phyloP scores from a whole-genome alignment of 2,113 vertebrate species.

The Burhinus oedicnemus region DNA sequence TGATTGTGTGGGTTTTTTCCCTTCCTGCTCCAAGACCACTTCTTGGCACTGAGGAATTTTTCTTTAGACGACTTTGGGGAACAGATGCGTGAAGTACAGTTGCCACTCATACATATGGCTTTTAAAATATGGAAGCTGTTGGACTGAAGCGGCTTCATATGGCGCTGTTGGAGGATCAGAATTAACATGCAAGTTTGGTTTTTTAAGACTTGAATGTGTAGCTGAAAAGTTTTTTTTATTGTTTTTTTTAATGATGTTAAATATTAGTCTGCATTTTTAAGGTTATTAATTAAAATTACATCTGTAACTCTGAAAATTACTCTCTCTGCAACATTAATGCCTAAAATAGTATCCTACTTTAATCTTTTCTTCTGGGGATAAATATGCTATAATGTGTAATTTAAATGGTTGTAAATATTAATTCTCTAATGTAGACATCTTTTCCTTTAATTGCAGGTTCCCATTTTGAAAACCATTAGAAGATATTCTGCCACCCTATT shows the following conservation, averaged over 20 bases:
- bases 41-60: slow-evolving; percentile 38
- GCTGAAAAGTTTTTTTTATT: background rate
- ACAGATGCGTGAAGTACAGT: slow-evolving; percentile 60
- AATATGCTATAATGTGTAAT: background rate
- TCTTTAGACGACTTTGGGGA: slow-evolving; percentile 55
- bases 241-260: background rate
- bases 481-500: slow-evolving; percentile 29
- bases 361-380: background rate
- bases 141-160: slow-evolving; percentile 64
- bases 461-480: slow-evolving; percentile 52
- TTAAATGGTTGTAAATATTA: background rate
- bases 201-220: background rate
- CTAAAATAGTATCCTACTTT: background rate
- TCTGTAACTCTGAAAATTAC: background rate
- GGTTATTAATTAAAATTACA: background rate
- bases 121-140: slow-evolving; percentile 67
- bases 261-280: background rate
- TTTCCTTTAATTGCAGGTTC: slow-evolving; percentile 55
- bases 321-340: background rate
- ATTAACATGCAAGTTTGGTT: background rate
- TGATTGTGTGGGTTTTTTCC: slow-evolving; percentile 46
- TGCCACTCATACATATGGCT: slow-evolving; percentile 60
- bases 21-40: slow-evolving; percentile 52
- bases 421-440: background rate
- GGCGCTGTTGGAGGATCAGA: slow-evolving; percentile 45